These are phyloP conservation scores for Cuniculus paca DNA, from an alignment of 2,797 vertebrate genomes.

Conservation along the genomic window DNA sequence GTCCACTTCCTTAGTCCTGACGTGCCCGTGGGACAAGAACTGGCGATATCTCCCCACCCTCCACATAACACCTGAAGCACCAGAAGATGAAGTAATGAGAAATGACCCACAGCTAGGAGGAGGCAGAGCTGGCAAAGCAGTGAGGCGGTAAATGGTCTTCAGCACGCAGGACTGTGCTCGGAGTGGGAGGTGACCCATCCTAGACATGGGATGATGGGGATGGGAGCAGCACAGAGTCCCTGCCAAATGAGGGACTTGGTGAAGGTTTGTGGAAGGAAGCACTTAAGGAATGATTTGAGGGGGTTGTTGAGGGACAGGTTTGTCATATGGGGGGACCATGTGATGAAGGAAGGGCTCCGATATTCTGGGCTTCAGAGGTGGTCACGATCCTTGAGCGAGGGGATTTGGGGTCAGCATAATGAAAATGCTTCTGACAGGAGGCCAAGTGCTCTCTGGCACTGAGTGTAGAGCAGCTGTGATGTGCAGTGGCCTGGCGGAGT, in stretches of 20 bases:
- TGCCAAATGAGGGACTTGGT: neutral
- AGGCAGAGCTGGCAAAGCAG: no score
- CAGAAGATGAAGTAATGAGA: neutral
- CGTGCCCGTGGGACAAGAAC: neutral
- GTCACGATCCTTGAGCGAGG: neutral
- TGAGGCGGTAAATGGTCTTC: neutral
- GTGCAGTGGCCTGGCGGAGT: neutral
- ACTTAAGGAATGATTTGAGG: neutral
- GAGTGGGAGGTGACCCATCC: neutral
- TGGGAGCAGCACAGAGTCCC: neutral
- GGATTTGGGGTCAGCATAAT: neutral
- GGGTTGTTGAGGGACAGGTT: neutral
- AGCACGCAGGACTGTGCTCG: neutral
- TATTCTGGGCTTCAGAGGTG: neutral
- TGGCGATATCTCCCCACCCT: neutral
- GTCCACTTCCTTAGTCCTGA: neutral
- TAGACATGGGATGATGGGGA: neutral
- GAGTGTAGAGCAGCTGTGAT: accelerated
- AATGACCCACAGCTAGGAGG: neutral
- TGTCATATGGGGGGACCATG: accelerated
- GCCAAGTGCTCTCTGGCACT: neutral
- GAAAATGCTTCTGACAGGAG: neutral
- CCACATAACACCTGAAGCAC: neutral
- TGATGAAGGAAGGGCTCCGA: neutral
- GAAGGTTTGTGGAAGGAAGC: neutral